phyloP scores from a whole-genome alignment of 2,797 vertebrate genomes.

The Halcyon smyrnensis region DNA sequence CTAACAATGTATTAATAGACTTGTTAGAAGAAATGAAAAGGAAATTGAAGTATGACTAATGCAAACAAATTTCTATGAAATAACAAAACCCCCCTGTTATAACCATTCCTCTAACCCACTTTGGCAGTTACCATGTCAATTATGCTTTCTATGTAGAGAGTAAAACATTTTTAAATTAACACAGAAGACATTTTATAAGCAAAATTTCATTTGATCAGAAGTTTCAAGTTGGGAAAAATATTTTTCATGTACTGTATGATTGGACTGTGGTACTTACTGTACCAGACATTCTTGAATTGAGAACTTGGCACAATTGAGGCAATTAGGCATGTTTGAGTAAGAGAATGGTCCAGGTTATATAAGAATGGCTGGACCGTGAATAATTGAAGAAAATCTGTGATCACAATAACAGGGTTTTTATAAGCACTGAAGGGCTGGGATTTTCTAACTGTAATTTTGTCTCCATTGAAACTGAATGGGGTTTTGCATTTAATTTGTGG shows the following conservation, averaged over 20 bases:
- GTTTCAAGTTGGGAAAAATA: background rate
- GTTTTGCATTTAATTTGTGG: background rate
- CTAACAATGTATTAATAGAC: background rate
- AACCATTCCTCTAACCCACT: background rate
- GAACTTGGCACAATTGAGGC: background rate
- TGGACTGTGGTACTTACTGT: background rate
- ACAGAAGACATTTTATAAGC: background rate
- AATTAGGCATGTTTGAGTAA: background rate
- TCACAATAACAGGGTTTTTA: background rate
- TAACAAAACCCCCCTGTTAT: background rate
- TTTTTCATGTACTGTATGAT: background rate
- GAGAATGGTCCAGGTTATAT: background rate
- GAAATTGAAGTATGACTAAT: conserved; percentile 32
- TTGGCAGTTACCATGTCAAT: background rate
- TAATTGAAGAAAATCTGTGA: background rate
- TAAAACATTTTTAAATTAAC: background rate
- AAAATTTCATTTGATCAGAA: background rate
- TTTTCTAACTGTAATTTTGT: background rate
- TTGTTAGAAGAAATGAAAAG: conserved; percentile 30
- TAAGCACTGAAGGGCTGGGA: background rate
- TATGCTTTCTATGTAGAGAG: background rate
- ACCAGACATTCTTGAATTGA: background rate
- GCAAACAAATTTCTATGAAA: conserved; percentile 24
- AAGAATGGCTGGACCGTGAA: background rate
- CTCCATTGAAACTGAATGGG: background rate